Evolutionary conservation across 2,888 invertebrate species (phyloP), one percentile per base, ranked within the genome.

Genomic region (Papilio demoleus): DNA sequence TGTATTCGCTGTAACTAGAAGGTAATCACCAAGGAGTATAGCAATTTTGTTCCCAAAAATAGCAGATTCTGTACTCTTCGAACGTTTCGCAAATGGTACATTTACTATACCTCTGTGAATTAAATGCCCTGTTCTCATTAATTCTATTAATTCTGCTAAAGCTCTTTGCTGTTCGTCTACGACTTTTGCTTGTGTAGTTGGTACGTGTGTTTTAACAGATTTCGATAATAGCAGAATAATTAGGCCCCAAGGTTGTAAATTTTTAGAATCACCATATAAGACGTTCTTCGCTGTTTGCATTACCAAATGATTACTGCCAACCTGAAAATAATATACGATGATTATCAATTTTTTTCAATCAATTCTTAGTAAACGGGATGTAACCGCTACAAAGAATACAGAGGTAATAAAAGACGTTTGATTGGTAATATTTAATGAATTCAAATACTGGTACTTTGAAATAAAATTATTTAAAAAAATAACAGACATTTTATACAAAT

Each of bases 1-100:
- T 2, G 94, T 94, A 78, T 96, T 97, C 27, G 97, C 97, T 76
- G 95, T 97, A 4, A 96, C 96, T 12, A 98, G 87, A 27, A 98
- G 92, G 79, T 97, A 97, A 83, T 98, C 98, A 2, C 97, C 98
- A 70, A 96, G 95, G 0, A 98, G 89, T 2, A 97, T 94, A 0
- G 97, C 97, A 71, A 98, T 96, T 92, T 97, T 97, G 79, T 97
- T 97, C 0, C 97, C 97, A 81, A 96, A 97, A 74, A 96, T 95
- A 87, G 97, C 95, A 60, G 97, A 96, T 71, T 95, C 94, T 1
- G 94, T 93, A 70, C 94, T 94, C 36, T 94, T 93, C 0, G 93
- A 90, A 59, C 94, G 88, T 60, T 93, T 91, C 61, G 94, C 92
- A 24, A 88, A 88, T 0, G 92, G 89, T 0, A 93, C 90, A 59